Base-by-base conservation (phyloP, 1,140 invertebrate genomes). In the Pissodes strobi region DNA sequence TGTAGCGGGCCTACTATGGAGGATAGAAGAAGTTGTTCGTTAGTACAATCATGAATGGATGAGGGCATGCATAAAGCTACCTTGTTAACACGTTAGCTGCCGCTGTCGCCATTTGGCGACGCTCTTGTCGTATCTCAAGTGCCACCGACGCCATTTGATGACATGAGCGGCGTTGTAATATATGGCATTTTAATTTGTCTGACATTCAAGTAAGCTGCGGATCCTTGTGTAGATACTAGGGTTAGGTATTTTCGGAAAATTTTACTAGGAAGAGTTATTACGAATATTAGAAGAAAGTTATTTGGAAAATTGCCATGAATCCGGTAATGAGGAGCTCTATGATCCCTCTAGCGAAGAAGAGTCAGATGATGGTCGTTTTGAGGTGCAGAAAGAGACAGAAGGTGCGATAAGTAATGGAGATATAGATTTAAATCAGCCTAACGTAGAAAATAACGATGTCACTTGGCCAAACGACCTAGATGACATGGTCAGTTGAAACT, bases 1-100 rank as follows among this genome's bases (percentile, higher is more conserved):
- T 51, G 34, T 51, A 27, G 52, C 23, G 10, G 34, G 27, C 57
- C 52, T 55, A 55, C 56, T 52, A 59, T 38, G 30, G n/a, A n/a
- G n/a, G n/a, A n/a, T n/a, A n/a, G n/a, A n/a, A n/a, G n/a, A n/a
- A n/a, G n/a, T n/a, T n/a, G n/a, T n/a, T n/a, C n/a, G n/a, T n/a
- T n/a, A n/a, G n/a, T n/a, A n/a, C n/a, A n/a, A n/a, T n/a, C n/a
- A n/a, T n/a, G n/a, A n/a, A n/a, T n/a, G n/a, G n/a, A n/a, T n/a
- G n/a, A n/a, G n/a, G n/a, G n/a, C n/a, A n/a, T n/a, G n/a, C n/a
- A n/a, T n/a, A n/a, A n/a, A n/a, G n/a, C n/a, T n/a, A n/a, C 30
- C 30, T 34, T 34, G n/a, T 6, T 8, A 34, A 34, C 30, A 34
- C n/a, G 6, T 34, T 34, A 6, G 30, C 30, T 34, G 30, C 30